These are phyloP conservation scores for Trinorchestia longiramus DNA, from an alignment of 1,140 invertebrate species.

Conservation along the genomic window DNA sequence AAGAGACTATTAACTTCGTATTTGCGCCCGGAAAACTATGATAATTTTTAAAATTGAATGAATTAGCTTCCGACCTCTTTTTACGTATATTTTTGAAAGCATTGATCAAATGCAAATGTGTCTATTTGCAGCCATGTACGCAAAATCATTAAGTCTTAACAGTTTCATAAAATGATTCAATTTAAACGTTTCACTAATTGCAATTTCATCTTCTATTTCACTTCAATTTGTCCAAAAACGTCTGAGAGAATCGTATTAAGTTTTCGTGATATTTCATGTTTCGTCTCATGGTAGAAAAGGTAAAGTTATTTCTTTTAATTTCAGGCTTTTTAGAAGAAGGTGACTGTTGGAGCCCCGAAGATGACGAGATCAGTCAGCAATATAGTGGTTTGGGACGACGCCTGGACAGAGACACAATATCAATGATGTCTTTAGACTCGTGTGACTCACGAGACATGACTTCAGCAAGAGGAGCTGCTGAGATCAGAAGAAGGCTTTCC, in stretches of 20 bases:
- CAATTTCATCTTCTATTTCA: background rate
- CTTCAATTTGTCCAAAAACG: background rate
- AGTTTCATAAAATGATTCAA: too few species aligned
- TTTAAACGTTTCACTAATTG: too few species aligned
- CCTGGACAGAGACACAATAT: constrained; percentile 84
- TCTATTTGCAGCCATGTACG: too few species aligned
- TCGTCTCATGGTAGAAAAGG: background rate
- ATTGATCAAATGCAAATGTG: too few species aligned
- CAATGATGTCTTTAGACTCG: constrained; percentile 91
- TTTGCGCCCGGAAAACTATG: background rate
- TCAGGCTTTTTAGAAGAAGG: constrained; percentile 73
- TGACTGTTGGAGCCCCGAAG: constrained; percentile 93
- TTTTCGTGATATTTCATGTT: background rate
- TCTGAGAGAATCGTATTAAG: background rate
- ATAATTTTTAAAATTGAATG: background rate
- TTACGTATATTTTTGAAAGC: too few species aligned
- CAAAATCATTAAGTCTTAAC: too few species aligned
- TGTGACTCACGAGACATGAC: constrained; percentile 84
- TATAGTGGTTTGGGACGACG: constrained; percentile 64
- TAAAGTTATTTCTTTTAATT: background rate
- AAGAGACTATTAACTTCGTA: background rate
- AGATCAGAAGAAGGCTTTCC: constrained; percentile 85
- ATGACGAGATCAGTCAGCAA: constrained; percentile 88
- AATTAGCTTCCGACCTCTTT: too few species aligned
- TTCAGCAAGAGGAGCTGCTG: constrained; percentile 85